A percentile compares a stretch with the other conserved stretches of the same genome.
Evolutionary conservation across 2,888 invertebrate genomes (phyloP).

Genomic region (Anaspis maculata): DNA sequence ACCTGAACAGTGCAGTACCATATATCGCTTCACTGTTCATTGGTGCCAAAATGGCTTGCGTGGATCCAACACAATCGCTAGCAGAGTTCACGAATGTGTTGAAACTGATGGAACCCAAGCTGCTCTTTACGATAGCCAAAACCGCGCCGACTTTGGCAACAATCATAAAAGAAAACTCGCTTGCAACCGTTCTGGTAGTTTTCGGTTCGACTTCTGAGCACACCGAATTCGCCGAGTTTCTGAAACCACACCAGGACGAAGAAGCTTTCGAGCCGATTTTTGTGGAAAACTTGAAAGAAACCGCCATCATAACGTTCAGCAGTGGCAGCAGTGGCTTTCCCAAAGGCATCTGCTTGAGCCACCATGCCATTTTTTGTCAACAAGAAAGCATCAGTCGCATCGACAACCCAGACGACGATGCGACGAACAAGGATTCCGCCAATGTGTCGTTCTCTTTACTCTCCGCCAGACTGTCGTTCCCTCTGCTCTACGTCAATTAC

Average conservation of each 20-base stretch:
- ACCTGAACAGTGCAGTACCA: constrained; percentile 39
- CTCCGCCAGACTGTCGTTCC: constrained; percentile 26
- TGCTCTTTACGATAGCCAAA: constrained; percentile 18
- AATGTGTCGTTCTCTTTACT: constrained; percentile 5
- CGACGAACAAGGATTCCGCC: not conserved
- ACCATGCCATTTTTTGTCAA: too few species aligned
- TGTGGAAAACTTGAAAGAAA: constrained; percentile 7
- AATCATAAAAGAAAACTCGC: not conserved
- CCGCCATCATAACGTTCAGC: constrained; percentile 18
- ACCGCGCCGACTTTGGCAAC: constrained; percentile 1
- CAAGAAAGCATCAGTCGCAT: not conserved
- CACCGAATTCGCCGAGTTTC: constrained; percentile 4
- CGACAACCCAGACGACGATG: constrained; percentile 1
- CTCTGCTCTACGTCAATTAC: constrained; percentile 2
- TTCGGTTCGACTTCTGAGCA: constrained; percentile 2
- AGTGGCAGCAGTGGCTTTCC: constrained; percentile 26
- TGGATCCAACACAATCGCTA: constrained; percentile 16
- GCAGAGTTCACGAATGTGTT: constrained; percentile 18
- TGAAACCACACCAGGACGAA: constrained; percentile 9
- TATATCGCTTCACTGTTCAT: constrained; percentile 42
- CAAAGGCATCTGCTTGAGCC: constrained; percentile 23
- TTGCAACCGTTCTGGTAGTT: constrained; percentile 4
- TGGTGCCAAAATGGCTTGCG: constrained; percentile 27
- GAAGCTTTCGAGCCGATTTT: constrained; percentile 11
- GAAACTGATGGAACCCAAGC: constrained; percentile 19